Evolutionary conservation across 2,888 invertebrate genomes (phyloP).

Genomic region (Nomada ferruginata): DNA sequence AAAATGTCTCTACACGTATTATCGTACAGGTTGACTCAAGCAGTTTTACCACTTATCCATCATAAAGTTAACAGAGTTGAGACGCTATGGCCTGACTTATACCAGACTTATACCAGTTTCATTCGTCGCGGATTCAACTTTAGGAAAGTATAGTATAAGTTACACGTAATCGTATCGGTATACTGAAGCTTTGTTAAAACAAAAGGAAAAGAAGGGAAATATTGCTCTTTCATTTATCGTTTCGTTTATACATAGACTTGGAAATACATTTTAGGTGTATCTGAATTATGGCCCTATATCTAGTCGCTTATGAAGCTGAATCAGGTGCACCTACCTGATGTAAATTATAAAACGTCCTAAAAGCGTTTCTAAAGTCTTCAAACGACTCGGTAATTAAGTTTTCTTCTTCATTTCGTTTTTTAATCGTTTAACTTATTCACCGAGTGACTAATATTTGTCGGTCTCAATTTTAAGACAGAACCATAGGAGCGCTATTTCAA

Average conservation of each 20-base stretch:
- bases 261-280: conserved; percentile 28
- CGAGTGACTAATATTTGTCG: conserved; percentile 8
- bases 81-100: conserved; percentile 6
- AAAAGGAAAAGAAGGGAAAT: neutral
- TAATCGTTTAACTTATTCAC: conserved; percentile 19
- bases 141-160: conserved; percentile 8
- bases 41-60: conserved; percentile 22
- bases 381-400: conserved; percentile 1
- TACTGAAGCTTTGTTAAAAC: conserved; percentile 3
- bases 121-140: neutral
- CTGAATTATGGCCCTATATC: conserved; percentile 50
- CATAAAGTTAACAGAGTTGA: conserved; percentile 28
- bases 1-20: conserved; percentile 29
- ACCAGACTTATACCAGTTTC: conserved; percentile 9
- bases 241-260: conserved; percentile 11
- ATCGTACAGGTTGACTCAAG: conserved; percentile 29
- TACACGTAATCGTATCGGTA: conserved; percentile 22
- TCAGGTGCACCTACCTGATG: conserved; percentile 24
- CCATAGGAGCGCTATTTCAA: neutral
- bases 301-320: conserved; percentile 51
- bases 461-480: neutral
- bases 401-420: conserved; percentile 1
- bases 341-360: conserved; percentile 8
- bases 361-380: neutral
- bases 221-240: neutral